Evolutionary conservation across 2,797 vertebrate genomes (phyloP).

Genomic region (Pogonophryne albipinna): DNA sequence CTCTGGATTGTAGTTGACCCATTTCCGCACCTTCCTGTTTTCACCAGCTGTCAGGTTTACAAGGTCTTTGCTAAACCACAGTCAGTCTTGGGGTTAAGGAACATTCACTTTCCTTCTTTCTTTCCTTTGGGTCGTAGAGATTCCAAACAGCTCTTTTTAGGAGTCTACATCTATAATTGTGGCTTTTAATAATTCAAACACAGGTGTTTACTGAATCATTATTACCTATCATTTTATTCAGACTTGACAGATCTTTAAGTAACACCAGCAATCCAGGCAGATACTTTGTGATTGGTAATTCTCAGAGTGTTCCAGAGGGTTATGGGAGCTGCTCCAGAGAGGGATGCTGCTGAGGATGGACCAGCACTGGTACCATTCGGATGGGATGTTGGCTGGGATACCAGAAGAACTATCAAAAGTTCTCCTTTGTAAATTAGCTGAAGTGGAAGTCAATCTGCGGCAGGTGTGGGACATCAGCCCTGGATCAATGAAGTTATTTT

Average conservation of each 20-base stretch:
- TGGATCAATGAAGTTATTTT: no score
- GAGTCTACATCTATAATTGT: background rate
- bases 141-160: background rate
- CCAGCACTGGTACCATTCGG: background rate
- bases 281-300: no score
- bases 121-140: background rate
- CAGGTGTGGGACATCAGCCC: no score
- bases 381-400: background rate
- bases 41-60: slow-evolving; percentile 43
- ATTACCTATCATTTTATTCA: background rate
- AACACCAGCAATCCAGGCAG: background rate
- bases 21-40: slow-evolving; percentile 11
- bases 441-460: no score
- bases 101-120: background rate
- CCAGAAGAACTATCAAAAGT: background rate
- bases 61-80: slow-evolving; percentile 23
- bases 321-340: no score
- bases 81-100: background rate
- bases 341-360: no score
- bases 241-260: background rate
- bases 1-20: slow-evolving; percentile 59
- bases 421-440: background rate
- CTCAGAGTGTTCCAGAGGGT: no score
- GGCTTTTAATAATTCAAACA: background rate
- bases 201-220: background rate